Evolutionary conservation across 2,797 vertebrate species (phyloP), one percentile per base, ranked within the genome.

Genomic region (Syngnathus acus): DNA sequence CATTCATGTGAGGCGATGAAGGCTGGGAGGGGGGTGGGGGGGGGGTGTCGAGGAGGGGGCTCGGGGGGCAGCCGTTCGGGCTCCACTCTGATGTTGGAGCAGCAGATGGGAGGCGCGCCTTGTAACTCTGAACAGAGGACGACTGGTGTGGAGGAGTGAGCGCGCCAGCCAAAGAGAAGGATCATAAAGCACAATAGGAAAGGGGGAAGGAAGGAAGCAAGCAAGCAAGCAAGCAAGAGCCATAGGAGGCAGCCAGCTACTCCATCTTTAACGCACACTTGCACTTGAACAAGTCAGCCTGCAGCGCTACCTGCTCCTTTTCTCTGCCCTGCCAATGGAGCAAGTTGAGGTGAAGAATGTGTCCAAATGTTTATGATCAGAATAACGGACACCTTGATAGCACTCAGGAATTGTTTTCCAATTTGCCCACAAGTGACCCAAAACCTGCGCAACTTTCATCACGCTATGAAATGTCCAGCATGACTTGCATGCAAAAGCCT

Each of bases 151-250:
- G 77, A 71, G 79, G 83, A 85, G 86, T 77, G 71, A 78, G 78
- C 68, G 82, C 82, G 64, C 68, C 74, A 74, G 72, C 82, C 84
- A 81, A 21, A 83, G 68, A 65, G 73, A 81, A 81, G 73, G 86
- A 86, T 57, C 87, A 86, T 85, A 88, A 89, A 88, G 83, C 78
- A 76, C 82, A 81, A 7, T 63, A 80, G 82, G 81, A 82, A 82
- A 65, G 70, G 73, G 79, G 81, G 84, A 86, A 32, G 32, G 32
- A 32, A 32, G 26, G 26, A 32, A 32, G 32, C 4, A 32, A 32
- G 32, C 4, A 32, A 32, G 26, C 26, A 32, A 32, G 32, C 32
- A 32, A 85, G 76, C 77, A 68, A 81, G 72, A 78, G 80, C 73
- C 73, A 78, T 67, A 71, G 62, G 64, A 76, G 76, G 62, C 63